Conservation (phyloP, 2,797 vertebrate genomes). For the Babyrousa celebensis region DNA sequence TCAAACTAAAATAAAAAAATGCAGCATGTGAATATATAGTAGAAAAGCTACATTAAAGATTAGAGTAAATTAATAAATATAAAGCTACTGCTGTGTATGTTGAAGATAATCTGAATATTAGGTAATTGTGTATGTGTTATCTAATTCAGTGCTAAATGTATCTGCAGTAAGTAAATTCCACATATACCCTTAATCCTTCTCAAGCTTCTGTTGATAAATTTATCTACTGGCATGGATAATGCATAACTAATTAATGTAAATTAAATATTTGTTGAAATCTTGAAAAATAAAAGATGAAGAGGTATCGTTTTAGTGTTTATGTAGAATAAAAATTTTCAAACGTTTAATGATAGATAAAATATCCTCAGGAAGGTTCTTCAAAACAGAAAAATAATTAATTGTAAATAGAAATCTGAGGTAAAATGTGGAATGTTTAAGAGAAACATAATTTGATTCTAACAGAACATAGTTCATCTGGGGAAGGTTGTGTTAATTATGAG, state of each 20-base stretch:
- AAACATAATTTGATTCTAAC: background rate
- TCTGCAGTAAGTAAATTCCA: background rate
- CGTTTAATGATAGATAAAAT: background rate
- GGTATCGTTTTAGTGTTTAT: background rate
- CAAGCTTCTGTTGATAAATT: background rate
- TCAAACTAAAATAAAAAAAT: background rate
- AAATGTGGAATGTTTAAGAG: background rate
- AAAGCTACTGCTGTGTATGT: background rate
- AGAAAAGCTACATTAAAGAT: background rate
- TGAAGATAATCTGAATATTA: background rate
- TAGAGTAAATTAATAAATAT: background rate
- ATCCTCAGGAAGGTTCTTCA: background rate
- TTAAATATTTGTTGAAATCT: constrained; percentile 9
- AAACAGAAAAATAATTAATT: background rate
- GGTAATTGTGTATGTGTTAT: background rate
- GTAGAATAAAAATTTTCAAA: background rate
- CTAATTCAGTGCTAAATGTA: background rate
- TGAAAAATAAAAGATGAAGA: background rate
- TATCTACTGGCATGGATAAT: background rate
- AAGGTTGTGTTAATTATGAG: background rate
- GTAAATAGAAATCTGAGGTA: background rate
- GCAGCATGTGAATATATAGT: background rate
- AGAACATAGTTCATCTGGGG: background rate
- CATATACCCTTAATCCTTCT: background rate
- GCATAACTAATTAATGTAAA: constrained; percentile 3